Base-by-base conservation (phyloP, 1,140 invertebrate genomes). In the Pseudomyrmex gracilis region DNA sequence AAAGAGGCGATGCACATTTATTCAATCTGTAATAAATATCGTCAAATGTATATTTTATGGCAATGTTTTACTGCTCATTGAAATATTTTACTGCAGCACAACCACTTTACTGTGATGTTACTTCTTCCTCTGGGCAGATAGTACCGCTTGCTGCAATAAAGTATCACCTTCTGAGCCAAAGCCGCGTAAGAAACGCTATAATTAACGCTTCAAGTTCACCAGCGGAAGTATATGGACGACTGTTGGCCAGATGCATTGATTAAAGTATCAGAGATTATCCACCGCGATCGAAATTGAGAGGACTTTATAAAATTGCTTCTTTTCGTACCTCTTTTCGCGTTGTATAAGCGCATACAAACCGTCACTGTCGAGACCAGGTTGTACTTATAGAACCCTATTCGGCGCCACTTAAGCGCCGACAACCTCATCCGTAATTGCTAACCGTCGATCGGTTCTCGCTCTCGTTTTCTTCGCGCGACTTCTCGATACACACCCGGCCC, bases 381-480 rank as follows among this genome's bases (percentile, higher is more conserved):
- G 80, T 76, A 86, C 55, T 84, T 89, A 88, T 51, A 71, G 43
- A 61, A 55, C 71, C 87, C 80, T 88, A 88, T 89, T 88, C 84
- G 87, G 87, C 87, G 64, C 80, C 87, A 89, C 74, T 89, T 88
- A 88, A 89, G 80, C 53, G 55, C 87, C 84, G 84, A 89, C 84
- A 78, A 78, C 77, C 87, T 88, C 67, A 85, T 88, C 78, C 83
- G 74, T 85, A 88, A 88, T 66, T 85, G 73, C 77, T 80, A 34
- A n/a, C 58, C 74, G 8, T 45, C 57, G 64, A 84, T 86, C 80
- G 70, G 64, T 71, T 77, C 73, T 67, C 80, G 73, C 78, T 73
- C 17, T 20, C 1, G n/a, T 68, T 47, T 53, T 49, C 34, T 45
- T 61, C 73, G 49, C 58, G 20, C 20, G 3, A 67, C 73, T 84